Base-by-base conservation (phyloP, 1,140 invertebrate genomes). In the Diploscapter pachys region DNA sequence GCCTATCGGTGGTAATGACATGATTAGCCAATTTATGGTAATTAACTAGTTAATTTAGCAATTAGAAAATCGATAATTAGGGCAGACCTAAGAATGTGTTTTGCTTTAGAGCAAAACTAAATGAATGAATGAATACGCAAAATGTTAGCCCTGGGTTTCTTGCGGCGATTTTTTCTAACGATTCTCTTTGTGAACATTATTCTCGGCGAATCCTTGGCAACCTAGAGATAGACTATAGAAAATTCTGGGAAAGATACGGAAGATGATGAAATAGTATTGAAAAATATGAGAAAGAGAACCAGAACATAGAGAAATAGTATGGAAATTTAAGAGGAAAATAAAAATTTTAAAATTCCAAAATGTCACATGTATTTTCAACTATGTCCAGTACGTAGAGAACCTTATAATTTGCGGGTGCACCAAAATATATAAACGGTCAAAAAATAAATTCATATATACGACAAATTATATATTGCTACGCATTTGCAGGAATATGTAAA, bases 101-200 rank as follows among this genome's bases (percentile, higher is more conserved):
- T 52, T 55, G 31, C 9, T 52, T 68, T 8, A 68, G 52, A 54
- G 66, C 66, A 55, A 55, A 68, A 50, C 66, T 64, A 9, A 64
- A 13, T 64, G 63, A 64, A 64, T 48, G 13, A 50, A 6, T 64
- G 13, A 13, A 64, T 64, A 31, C 2, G 9, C 9, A 64, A 13
- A 13, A 31, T 64, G 31, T 31, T 31, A 31, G 31, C 31, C 31
- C 31, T 31, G 31, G 1, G 31, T 31, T 31, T 31, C 31, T 31
- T 31, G 31, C 31, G 31, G 31, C 31, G 31, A 31, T 31, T 31
- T 31, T 31, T 31, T 31, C 31, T 31, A 31, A 31, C 31, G 1
- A 31, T 31, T 31, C 31, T 31, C 31, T 31, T 31, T 31, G 31
- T 31, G 31, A 31, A 31, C 31, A 31, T 31, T 31, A 31, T 31